Conservation (phyloP, 2,113 vertebrate species). For the Ibidorhyncha struthersii region DNA sequence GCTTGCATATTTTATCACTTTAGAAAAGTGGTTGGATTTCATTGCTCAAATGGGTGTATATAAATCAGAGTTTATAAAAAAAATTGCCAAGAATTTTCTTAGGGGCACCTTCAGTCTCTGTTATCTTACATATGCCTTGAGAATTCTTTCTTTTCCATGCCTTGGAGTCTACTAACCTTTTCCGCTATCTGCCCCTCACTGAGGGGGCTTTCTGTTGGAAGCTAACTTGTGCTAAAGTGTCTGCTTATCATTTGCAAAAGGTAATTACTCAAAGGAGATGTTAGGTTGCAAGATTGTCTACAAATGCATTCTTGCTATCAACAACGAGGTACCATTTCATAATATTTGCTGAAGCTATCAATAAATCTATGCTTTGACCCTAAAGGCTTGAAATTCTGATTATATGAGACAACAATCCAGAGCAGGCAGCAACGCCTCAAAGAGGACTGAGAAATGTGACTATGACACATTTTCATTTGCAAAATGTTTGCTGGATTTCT, state of each 20-base stretch:
- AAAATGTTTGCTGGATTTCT: slow-evolving; percentile 38
- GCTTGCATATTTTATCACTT: background rate
- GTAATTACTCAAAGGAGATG: background rate
- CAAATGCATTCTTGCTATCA: background rate
- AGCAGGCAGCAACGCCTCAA: background rate
- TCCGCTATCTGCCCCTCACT: background rate
- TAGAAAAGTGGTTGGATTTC: background rate
- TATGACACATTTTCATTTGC: slow-evolving; percentile 39
- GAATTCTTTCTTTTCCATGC: background rate
- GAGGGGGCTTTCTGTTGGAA: background rate
- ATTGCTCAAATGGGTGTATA: background rate
- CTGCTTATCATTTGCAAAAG: background rate
- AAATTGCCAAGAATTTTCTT: background rate
- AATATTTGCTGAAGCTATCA: background rate
- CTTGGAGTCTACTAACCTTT: background rate
- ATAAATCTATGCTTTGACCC: background rate
- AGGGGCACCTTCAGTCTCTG: background rate
- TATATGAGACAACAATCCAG: background rate
- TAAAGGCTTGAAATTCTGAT: background rate
- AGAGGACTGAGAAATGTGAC: slow-evolving; percentile 18
- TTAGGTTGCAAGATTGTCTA: background rate
- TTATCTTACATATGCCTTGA: background rate
- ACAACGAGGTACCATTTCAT: background rate
- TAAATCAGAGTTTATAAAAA: background rate
- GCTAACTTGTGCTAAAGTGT: background rate